Evolutionary conservation across 2,113 vertebrate genomes (phyloP).

Genomic region (Tylochromis polylepis): DNA sequence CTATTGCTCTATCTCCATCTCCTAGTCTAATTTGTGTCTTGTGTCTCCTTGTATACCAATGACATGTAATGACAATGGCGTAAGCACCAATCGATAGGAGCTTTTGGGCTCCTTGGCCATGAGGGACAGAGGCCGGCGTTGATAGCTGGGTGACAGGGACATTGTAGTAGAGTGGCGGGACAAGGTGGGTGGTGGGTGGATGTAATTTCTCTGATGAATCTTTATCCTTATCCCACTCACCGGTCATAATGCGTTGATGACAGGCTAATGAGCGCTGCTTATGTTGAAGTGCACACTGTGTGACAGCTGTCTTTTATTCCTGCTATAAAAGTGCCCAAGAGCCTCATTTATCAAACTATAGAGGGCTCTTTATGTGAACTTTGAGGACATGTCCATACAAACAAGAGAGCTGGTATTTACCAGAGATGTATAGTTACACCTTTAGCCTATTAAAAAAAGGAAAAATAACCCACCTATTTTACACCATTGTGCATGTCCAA

Average conservation of each 20-base stretch:
- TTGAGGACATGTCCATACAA: background rate
- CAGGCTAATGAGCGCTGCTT: slow-evolving; percentile 1
- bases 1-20: background rate
- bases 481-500: background rate
- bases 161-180: background rate
- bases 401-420: background rate
- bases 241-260: background rate
- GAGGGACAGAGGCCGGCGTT: background rate
- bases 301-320: background rate
- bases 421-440: background rate
- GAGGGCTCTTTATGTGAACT: background rate
- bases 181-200: background rate
- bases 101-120: background rate
- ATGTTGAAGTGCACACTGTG: background rate
- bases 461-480: background rate
- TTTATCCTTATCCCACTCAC: background rate
- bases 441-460: background rate
- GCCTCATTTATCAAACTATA: background rate
- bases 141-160: slow-evolving; percentile 34
- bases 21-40: background rate
- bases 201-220: slow-evolving; percentile 29
- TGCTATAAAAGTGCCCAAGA: background rate
- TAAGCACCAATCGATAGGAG: slow-evolving; percentile 16
- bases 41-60: slow-evolving; percentile 8
- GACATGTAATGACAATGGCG: slow-evolving; percentile 36